Evolutionary conservation across 2,888 invertebrate genomes (phyloP).

Genomic region (Cotesia congregata): DNA sequence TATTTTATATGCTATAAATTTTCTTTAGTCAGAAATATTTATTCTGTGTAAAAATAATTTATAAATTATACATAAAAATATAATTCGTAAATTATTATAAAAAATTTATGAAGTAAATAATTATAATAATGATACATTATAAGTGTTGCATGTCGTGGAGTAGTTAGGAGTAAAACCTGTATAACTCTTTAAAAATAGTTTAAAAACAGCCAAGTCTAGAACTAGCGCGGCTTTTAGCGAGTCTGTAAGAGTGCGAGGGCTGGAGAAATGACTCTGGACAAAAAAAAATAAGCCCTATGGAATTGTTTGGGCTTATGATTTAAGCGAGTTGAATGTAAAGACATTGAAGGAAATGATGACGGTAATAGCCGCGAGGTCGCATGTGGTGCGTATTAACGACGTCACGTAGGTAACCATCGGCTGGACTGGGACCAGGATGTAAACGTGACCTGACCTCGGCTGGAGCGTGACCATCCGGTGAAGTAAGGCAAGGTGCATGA

Average conservation of each 20-base stretch:
- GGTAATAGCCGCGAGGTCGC: conserved; percentile 12
- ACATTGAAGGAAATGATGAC: conserved; percentile 2
- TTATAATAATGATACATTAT: conserved; percentile 57
- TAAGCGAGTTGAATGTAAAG: neutral
- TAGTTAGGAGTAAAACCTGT: conserved; percentile 63
- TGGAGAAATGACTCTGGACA: neutral
- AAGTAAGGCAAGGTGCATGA: neutral
- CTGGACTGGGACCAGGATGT: conserved; percentile 35
- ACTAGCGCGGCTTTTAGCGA: neutral
- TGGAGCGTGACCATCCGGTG: conserved; percentile 33
- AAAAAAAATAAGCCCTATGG: neutral
- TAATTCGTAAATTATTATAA: too few relatives aligned
- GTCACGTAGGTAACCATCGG: conserved; percentile 50
- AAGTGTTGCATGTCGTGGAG: conserved; percentile 64
- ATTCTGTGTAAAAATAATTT: too few relatives aligned
- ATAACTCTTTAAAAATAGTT: conserved; percentile 55
- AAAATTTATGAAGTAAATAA: conserved; percentile 36
- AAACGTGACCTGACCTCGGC: conserved; percentile 38
- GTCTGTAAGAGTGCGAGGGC: neutral
- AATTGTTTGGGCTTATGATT: neutral
- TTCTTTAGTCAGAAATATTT: too few relatives aligned
- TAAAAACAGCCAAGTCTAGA: neutral
- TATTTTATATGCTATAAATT: too few relatives aligned
- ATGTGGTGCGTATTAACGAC: conserved; percentile 46
- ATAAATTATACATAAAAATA: too few relatives aligned